Base-by-base conservation (phyloP, 1,140 invertebrate species). In the Hestina assimilis region DNA sequence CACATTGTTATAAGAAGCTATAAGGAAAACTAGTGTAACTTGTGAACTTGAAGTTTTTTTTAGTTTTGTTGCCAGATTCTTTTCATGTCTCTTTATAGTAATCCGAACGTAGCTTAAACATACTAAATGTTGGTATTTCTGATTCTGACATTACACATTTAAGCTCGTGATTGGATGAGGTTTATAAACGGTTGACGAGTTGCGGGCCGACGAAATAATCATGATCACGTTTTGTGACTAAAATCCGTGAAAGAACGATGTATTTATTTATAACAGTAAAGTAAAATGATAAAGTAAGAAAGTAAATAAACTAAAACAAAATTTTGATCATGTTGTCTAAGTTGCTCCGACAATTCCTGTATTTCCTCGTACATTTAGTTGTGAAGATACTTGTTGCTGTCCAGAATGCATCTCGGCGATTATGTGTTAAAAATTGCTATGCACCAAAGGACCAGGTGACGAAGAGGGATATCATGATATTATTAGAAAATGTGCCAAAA, bases 321-420 rank as follows among this genome's bases (percentile, higher is more conserved):
- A 46, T 31, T 46, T 57, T 59, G 48, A 82, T 43, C 48, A 88
- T 88, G 85, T 64, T 88, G 56, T 79, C 85, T 17, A 66, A 66
- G 56, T 47, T 81, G 12, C 63, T 88, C 43, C 63, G 83, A 26
- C 70, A 81, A 50, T 66, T 79, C 55, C 54, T 88, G 46, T 84
- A 78, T 77, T 65, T 68, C 41, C 33, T 86, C 15, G 45, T 86
- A 53, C 85, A 88, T 72, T 86, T 78, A 21, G 53, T 81, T 65
- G 66, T 86, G 42, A 78, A 69, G 58, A 47, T 85, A 81, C 78
- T 87, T 86, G 83, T 87, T 87, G 79, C 79, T 72, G 63, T 81
- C 67, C 69, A 83, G 63, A 80, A 84, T 81, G 74, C 76, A 79
- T 84, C 80, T 76, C 56, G 64, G 59, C 59, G 63, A 73, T 74